phyloP scores from a whole-genome alignment of 2,113 vertebrate species.

The Turdus rufiventris region DNA sequence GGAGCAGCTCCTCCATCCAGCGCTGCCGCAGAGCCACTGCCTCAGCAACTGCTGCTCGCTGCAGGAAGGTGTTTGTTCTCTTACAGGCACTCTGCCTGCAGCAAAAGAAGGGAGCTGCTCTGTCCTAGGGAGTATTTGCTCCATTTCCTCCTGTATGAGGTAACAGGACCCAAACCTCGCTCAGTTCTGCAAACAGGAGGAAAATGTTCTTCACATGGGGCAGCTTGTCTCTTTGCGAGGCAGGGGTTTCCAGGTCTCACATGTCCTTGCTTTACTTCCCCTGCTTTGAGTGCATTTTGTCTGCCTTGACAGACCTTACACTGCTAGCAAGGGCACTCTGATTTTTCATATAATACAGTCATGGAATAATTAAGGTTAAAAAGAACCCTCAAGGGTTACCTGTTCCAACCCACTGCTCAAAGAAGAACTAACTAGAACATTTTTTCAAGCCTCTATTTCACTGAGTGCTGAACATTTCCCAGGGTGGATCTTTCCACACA shows the following conservation, averaged over 20 bases:
- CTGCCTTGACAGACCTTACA: neutral
- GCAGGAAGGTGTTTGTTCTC: neutral
- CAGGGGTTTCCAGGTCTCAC: neutral
- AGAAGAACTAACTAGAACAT: neutral
- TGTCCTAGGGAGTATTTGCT: neutral
- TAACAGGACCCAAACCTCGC: neutral
- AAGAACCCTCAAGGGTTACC: neutral
- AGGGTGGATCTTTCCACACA: neutral
- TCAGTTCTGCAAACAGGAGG: neutral
- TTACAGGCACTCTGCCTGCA: neutral
- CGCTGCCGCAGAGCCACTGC: neutral
- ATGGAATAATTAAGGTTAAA: neutral
- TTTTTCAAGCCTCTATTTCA: neutral
- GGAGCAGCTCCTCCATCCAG: neutral
- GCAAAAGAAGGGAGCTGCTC: neutral
- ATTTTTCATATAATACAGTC: neutral
- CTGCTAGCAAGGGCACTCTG: neutral
- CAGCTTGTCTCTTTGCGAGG: neutral
- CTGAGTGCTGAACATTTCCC: neutral
- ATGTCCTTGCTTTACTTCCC: neutral
- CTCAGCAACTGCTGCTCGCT: neutral
- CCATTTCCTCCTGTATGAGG: neutral
- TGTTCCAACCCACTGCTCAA: neutral
- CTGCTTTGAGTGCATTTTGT: neutral
- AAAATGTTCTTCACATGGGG: neutral